These are phyloP conservation scores for Monomorium pharaonis DNA, from an alignment of 1,140 invertebrate genomes.

Conservation along the genomic window DNA sequence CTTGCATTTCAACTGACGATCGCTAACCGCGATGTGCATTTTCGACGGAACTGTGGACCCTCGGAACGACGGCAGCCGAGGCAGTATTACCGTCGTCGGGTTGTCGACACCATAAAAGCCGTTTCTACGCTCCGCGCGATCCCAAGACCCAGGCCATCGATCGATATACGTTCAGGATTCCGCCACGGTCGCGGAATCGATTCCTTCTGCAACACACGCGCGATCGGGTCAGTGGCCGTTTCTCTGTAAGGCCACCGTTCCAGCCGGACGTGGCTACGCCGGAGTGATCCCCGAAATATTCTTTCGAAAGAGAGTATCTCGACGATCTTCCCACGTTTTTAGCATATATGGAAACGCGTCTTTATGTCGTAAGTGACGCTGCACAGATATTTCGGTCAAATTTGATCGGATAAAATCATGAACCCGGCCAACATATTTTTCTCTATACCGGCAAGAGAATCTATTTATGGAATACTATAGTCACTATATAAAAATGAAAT, in stretches of 20 bases:
- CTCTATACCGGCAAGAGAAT: background rate
- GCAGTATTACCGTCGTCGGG: constrained; percentile 42
- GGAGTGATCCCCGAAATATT: constrained; percentile 28
- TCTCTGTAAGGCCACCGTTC: constrained; percentile 26
- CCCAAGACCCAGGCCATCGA: constrained; percentile 18
- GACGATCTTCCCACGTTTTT: constrained; percentile 18
- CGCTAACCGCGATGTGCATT: background rate
- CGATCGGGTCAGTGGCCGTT: constrained; percentile 44
- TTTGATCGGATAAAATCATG: constrained; percentile 8
- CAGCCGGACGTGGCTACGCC: background rate
- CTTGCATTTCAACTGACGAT: background rate
- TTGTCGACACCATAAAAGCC: constrained; percentile 56
- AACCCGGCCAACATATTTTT: background rate
- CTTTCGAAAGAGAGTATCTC: constrained; percentile 31
- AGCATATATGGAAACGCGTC: constrained; percentile 8
- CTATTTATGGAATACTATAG: background rate
- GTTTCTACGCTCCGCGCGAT: constrained; percentile 44
- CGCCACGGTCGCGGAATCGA: constrained; percentile 23
- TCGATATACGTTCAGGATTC: constrained; percentile 39
- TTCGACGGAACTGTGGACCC: background rate
- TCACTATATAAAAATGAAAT: background rate
- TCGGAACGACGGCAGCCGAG: constrained; percentile 15
- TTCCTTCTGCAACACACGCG: constrained; percentile 42
- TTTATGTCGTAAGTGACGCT: background rate
- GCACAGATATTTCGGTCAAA: constrained; percentile 10